Percentiles rank a stretch among this genome's conserved stretches.
Evolutionary conservation across 1,140 invertebrate species (phyloP).

Genomic region (Ruditapes philippinarum): DNA sequence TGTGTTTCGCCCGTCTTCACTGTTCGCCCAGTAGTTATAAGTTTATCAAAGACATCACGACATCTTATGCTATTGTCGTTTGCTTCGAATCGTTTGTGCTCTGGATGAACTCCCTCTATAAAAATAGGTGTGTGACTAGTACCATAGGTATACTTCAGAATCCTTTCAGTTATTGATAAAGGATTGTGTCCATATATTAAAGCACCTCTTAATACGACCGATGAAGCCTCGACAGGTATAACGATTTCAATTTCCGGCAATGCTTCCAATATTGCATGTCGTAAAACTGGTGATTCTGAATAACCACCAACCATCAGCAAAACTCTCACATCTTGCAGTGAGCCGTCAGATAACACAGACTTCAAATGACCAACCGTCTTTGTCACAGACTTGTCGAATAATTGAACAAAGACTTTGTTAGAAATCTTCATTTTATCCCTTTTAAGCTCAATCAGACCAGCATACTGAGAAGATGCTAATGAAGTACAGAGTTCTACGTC

Average conservation of each 20-base stretch:
- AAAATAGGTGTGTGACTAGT: neutral
- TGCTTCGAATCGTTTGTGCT: neutral
- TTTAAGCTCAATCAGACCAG: neutral
- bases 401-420: neutral
- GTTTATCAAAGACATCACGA: neutral
- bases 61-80: neutral
- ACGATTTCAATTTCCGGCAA: constrained; percentile 52
- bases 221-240: constrained; percentile 56
- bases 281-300: constrained; percentile 64
- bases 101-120: neutral
- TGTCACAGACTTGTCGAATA: constrained; percentile 20
- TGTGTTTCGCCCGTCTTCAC: neutral
- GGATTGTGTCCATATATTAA: constrained; percentile 67
- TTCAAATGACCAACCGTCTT: constrained; percentile 43
- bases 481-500: no score
- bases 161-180: constrained; percentile 12
- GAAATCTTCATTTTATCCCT: neutral
- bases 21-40: neutral
- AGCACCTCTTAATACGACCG: constrained; percentile 63
- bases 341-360: neutral
- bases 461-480: neutral
- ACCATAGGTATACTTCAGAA: constrained; percentile 63
- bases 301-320: constrained; percentile 69
- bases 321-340: neutral
- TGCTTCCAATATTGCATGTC: constrained; percentile 20